phyloP scores from a whole-genome alignment of 2,113 vertebrate species.

The Pteruthius melanotis region DNA sequence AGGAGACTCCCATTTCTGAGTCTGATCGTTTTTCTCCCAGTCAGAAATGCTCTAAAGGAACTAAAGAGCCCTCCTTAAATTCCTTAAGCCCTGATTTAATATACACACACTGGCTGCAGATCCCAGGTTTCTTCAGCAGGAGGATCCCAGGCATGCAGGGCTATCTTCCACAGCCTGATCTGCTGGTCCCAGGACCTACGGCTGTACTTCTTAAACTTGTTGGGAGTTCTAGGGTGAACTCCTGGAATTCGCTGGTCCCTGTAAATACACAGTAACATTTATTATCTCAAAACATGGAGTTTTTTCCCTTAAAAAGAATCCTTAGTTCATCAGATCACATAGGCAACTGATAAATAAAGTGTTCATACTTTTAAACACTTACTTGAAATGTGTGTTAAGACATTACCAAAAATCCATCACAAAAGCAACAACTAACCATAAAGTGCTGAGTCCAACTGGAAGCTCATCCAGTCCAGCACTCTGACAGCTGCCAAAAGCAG shows the following conservation, averaged over 20 bases:
- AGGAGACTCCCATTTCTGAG: background rate
- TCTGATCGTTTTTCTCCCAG: background rate
- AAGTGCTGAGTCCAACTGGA: background rate
- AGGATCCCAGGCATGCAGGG: conserved; percentile 94
- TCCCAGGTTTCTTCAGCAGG: conserved; percentile 75
- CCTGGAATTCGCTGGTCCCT: conserved; percentile 87
- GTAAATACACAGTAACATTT: background rate
- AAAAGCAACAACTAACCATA: background rate
- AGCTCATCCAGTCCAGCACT: background rate
- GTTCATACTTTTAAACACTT: background rate
- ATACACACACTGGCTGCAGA: conserved; percentile 81
- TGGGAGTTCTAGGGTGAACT: conserved; percentile 92
- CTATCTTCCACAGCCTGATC: conserved; percentile 94
- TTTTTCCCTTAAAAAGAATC: background rate
- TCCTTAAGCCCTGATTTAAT: background rate
- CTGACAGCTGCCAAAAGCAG: background rate
- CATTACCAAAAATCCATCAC: background rate
- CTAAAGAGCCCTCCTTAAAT: background rate
- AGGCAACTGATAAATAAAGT: background rate
- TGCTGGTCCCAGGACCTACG: conserved; percentile 98
- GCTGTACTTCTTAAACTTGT: conserved; percentile 97
- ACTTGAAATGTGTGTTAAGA: background rate
- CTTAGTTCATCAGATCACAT: background rate
- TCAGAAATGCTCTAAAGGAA: background rate
- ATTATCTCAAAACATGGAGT: background rate